Conservation (phyloP, 2,113 vertebrate genomes). For the Grus americana region DNA sequence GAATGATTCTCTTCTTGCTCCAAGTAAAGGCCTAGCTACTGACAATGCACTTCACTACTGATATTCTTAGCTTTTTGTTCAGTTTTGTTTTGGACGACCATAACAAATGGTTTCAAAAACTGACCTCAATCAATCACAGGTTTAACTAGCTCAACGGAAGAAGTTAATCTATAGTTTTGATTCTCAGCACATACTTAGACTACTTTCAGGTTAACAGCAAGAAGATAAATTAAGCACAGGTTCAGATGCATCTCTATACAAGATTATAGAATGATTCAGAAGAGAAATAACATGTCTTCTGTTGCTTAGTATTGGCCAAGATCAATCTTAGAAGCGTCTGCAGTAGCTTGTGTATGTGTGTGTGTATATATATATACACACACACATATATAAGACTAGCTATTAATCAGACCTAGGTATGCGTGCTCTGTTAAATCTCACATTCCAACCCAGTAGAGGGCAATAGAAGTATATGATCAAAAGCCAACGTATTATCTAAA, state of each 20-base stretch:
- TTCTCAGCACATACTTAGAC: not conserved
- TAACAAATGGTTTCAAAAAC: not conserved
- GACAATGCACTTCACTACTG: not conserved
- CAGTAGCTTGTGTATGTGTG: not conserved
- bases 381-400: too few relatives aligned
- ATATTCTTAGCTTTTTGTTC: not conserved
- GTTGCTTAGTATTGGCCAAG: not conserved
- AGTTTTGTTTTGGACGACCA: not conserved
- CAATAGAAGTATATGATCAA: conserved; percentile 14
- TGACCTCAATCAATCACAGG: not conserved
- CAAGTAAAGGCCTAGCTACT: not conserved
- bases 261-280: not conserved
- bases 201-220: not conserved
- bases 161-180: not conserved
- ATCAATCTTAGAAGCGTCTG: not conserved
- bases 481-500: not conserved
- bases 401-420: not conserved
- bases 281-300: not conserved
- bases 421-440: not conserved
- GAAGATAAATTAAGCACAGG: not conserved
- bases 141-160: not conserved
- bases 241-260: not conserved
- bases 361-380: too few relatives aligned
- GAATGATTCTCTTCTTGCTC: not conserved
- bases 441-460: conserved; percentile 44